phyloP scores from a whole-genome alignment of 1,140 invertebrate species.

The Drosophila kepulauana region DNA sequence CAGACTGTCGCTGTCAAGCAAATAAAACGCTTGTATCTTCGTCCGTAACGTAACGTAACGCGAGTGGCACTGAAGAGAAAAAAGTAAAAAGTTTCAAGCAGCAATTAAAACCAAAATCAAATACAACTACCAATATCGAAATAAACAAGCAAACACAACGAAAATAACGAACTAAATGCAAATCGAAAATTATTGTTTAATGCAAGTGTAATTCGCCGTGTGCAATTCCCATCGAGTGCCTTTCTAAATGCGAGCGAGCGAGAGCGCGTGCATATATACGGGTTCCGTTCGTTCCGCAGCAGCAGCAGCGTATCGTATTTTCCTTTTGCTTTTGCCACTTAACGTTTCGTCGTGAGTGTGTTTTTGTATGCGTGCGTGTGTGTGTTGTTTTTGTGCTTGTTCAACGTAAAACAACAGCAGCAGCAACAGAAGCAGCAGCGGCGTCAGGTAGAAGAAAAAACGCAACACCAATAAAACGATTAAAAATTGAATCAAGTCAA shows the following conservation, averaged over 20 bases:
- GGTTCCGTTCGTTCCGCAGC: constrained; percentile 73
- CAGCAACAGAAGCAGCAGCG: constrained; percentile 25
- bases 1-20: constrained; percentile 54
- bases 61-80: constrained; percentile 40
- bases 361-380: constrained; percentile 20
- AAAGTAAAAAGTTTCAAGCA: constrained; percentile 19
- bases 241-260: constrained; percentile 61
- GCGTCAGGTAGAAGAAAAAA: constrained; percentile 60
- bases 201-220: constrained; percentile 43
- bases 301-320: constrained; percentile 47
- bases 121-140: constrained; percentile 34
- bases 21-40: constrained; percentile 47
- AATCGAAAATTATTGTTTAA: constrained; percentile 21
- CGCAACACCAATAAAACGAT: constrained; percentile 60
- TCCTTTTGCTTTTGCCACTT: constrained; percentile 63
- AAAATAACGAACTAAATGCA: constrained; percentile 38
- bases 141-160: constrained; percentile 31
- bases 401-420: constrained; percentile 61
- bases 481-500: constrained; percentile 51
- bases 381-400: constrained; percentile 72
- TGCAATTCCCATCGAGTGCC: constrained; percentile 39
- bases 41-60: constrained; percentile 57
- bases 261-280: constrained; percentile 80
- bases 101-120: constrained; percentile 46
- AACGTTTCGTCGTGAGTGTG: constrained; percentile 58